phyloP scores from a whole-genome alignment of 2,113 vertebrate species.

The Sylvietta virens region DNA sequence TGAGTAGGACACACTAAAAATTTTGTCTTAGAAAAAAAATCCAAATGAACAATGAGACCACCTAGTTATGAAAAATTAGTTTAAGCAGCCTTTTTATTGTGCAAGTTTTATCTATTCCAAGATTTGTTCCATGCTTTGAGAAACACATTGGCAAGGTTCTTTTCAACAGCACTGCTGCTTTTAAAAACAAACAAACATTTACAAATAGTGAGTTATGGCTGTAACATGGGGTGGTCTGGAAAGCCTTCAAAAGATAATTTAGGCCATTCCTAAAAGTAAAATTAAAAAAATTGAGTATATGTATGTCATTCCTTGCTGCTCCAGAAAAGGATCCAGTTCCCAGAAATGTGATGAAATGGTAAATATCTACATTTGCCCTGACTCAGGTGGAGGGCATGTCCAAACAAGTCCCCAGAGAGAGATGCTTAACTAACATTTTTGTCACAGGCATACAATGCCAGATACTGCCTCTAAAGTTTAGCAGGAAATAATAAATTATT shows the following conservation, averaged over 20 bases:
- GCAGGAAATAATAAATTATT: neutral
- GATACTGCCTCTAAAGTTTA: neutral
- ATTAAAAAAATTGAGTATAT: accelerated
- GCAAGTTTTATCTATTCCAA: neutral
- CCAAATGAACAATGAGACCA: neutral
- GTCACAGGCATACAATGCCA: neutral
- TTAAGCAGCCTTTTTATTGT: neutral
- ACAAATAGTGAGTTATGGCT: neutral
- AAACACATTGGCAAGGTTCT: neutral
- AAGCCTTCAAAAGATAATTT: neutral
- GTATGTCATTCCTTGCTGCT: neutral
- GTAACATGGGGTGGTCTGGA: neutral
- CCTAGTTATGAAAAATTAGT: neutral
- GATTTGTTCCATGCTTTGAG: neutral
- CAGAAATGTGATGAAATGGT: neutral
- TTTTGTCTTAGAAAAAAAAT: neutral
- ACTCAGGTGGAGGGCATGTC: neutral
- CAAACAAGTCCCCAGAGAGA: neutral
- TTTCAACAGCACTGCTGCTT: neutral
- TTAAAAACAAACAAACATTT: neutral
- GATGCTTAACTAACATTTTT: neutral
- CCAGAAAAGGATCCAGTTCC: neutral
- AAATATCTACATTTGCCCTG: neutral
- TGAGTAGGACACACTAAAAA: neutral
- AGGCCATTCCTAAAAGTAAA: neutral